Evolutionary conservation across 92 coral and sea anemone genomes (phyloP).

Genomic region (Bergia puertoricense): DNA sequence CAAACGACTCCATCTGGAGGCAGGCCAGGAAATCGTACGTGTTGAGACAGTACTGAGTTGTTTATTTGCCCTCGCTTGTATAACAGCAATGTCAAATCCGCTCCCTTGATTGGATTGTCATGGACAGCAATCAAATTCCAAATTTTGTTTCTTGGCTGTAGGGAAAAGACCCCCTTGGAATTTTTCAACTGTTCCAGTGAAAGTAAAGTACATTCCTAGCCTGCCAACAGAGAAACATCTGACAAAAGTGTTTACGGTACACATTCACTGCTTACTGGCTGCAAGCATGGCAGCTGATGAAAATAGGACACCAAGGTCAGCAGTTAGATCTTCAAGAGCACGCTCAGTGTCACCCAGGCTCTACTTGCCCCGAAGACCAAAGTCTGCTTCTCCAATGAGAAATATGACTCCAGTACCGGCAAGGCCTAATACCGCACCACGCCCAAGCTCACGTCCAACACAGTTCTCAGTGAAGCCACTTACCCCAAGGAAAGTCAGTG

Average conservation of each 20-base stretch:
- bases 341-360: slow-evolving; percentile 81
- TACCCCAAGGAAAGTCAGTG: slow-evolving; percentile 56
- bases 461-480: slow-evolving; percentile 44
- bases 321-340: slow-evolving; percentile 52
- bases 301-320: slow-evolving; percentile 46
- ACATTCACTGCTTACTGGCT: slow-evolving; percentile 85
- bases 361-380: slow-evolving; percentile 62
- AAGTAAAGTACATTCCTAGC: slow-evolving; percentile 85
- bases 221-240: slow-evolving; percentile 79
- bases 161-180: slow-evolving; percentile 82
- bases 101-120: slow-evolving; percentile 34
- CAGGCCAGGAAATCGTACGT: slow-evolving; percentile 70
- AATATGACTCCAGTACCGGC: slow-evolving; percentile 54
- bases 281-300: slow-evolving; percentile 67
- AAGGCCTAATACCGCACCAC: slow-evolving; percentile 68
- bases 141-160: slow-evolving; percentile 73
- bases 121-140: slow-evolving; percentile 55
- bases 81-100: slow-evolving; percentile 60
- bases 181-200: slow-evolving; percentile 66
- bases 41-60: slow-evolving; percentile 38
- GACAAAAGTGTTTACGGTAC: slow-evolving; percentile 79
- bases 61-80: slow-evolving; percentile 81
- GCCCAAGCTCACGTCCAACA: slow-evolving; percentile 65
- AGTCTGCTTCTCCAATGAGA: slow-evolving; percentile 36
- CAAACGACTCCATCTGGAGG: slow-evolving; percentile 51